Base-by-base conservation (phyloP, 2,888 invertebrate genomes). In the Caenorhabditis sp. region DNA sequence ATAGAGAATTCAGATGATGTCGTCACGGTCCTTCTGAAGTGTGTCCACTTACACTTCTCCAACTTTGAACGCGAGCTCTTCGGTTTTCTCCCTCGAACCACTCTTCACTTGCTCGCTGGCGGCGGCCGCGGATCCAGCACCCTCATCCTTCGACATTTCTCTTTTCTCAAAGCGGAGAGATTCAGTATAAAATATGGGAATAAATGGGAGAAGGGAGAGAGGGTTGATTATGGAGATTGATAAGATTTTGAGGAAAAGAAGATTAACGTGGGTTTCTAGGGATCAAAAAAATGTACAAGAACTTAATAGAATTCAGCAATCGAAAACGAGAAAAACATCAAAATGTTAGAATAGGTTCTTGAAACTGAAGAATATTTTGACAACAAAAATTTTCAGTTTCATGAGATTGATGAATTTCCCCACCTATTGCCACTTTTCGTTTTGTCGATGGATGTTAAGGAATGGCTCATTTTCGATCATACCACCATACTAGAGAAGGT, bases 21-120 rank as follows among this genome's bases (percentile, higher is more conserved):
- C 12, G 6, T 10, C 38, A 5, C 66, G 24, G n/a, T n/a, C n/a
- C 0, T n/a, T 44, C 24, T 24, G 41, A 14, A 38, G 2, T 41
- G n/a, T 28, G 0, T 24, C 19, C 38, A 28, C 77, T 51, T 6
- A 77, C 77, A 69, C 38, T 51, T 69, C 69, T 38, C 69, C 77
- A 47, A 77, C 47, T 31, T 59, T 69, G 51, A 77, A 77, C n/a
- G 51, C 31, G 2, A 61, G 16, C 16, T 76, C 68, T n/a, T 66
- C 66, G 6, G 49, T 12, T 5, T 66, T 66, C 19, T 66, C 66
- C 3, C 26, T 44, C 14, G 31, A 44, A 51, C 14, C 26, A 28
- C 54, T 56, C 19, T n/a, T 19, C 47, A 19, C 19, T 47, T 47
- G 1, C 47, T 47, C 47, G 5, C 61, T 31, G 41, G 44, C 24